phyloP scores from a whole-genome alignment of 1,140 invertebrate species.

The Camponotus vicinus region DNA sequence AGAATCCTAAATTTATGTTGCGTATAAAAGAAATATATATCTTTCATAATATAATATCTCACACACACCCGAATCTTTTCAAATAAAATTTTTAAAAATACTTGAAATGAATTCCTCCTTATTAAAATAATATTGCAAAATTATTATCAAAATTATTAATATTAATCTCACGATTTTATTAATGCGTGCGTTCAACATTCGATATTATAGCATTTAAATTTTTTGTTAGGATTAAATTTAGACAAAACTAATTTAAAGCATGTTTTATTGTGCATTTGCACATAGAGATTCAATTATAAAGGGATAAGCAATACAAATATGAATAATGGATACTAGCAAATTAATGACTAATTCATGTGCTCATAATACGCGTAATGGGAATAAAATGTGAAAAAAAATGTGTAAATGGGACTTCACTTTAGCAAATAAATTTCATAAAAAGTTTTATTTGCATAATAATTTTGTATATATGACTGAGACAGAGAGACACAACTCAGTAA shows the following conservation, averaged over 20 bases:
- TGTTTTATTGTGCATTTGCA: background rate
- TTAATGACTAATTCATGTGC: background rate
- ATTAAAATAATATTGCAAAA: background rate
- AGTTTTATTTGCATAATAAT: slow-evolving; percentile 32
- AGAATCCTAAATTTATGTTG: slow-evolving; percentile 25
- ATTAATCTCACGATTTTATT: background rate
- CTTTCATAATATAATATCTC: slow-evolving; percentile 6
- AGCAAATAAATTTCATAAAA: slow-evolving; percentile 17
- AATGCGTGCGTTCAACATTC: background rate
- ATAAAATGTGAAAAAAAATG: slow-evolving; percentile 27
- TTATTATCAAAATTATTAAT: no score
- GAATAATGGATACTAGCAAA: background rate
- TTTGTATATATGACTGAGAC: slow-evolving; percentile 1
- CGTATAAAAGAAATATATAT: slow-evolving; percentile 25
- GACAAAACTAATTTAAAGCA: background rate
- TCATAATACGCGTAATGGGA: background rate
- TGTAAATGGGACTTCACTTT: background rate
- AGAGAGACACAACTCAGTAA: slow-evolving; percentile 14
- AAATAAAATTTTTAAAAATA: background rate
- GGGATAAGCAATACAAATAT: background rate
- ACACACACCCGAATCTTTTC: background rate
- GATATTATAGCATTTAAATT: slow-evolving; percentile 13
- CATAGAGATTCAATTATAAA: background rate
- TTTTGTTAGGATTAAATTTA: slow-evolving; percentile 1
- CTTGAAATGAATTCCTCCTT: background rate